Evolutionary conservation across 2,888 invertebrate genomes (phyloP).

Genomic region (Siphlonurus alternatus): DNA sequence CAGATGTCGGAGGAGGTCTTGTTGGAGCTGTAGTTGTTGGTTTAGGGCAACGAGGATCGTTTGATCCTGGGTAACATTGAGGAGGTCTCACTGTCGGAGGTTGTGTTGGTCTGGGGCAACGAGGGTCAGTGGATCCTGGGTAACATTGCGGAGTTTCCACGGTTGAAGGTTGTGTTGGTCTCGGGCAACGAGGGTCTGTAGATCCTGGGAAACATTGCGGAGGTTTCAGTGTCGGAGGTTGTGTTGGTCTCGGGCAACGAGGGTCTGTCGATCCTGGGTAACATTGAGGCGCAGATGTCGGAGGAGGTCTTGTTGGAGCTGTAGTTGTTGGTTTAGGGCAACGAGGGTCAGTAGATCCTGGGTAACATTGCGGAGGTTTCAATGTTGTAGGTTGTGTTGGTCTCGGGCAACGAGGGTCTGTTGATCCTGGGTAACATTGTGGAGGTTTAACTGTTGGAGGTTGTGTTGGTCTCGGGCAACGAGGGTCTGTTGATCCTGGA

Average conservation of each 20-base stretch:
- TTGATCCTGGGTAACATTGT: slow-evolving; percentile 14
- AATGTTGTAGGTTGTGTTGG: slow-evolving; percentile 3
- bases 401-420: slow-evolving; percentile 13
- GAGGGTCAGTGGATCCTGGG: slow-evolving; percentile 20
- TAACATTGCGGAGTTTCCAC: slow-evolving; percentile 17
- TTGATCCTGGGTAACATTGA: slow-evolving; percentile 12
- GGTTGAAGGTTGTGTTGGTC: slow-evolving; percentile 15
- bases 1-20: slow-evolving; percentile 12
- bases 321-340: slow-evolving; percentile 13
- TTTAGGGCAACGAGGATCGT: slow-evolving; percentile 16
- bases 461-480: no score
- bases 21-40: no score
- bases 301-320: slow-evolving; percentile 15
- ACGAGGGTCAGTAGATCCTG: slow-evolving; percentile 15
- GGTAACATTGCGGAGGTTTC: slow-evolving; percentile 15
- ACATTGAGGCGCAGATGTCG: slow-evolving; percentile 14
- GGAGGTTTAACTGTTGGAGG: slow-evolving; percentile 15
- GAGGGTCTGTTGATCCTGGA: no score
- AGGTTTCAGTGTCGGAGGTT: slow-evolving; percentile 7
- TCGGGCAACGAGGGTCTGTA: slow-evolving; percentile 15
- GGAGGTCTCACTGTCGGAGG: slow-evolving; percentile 1
- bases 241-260: slow-evolving; percentile 17
- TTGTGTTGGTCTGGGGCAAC: slow-evolving; percentile 20
- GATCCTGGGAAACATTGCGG: slow-evolving; percentile 3
- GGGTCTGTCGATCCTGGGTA: slow-evolving; percentile 22